A percentile compares a stretch with the other conserved stretches of the same genome.
Conservation (phyloP, 1,140 invertebrate species). For the Brachionus plicatilis region DNA sequence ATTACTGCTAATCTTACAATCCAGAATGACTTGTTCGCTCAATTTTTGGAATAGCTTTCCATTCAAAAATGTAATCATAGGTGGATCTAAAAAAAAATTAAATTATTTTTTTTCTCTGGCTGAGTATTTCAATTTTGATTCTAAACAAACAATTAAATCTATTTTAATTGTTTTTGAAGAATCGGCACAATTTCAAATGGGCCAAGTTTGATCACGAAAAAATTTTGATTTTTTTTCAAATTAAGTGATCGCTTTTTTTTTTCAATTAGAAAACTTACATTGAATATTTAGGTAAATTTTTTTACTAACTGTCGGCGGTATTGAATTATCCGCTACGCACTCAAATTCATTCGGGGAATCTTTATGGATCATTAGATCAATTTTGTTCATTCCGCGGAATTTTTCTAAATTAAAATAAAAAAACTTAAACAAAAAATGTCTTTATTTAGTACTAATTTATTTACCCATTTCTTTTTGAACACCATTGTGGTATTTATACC, state of each 20-base stretch:
- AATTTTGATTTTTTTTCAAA: background rate
- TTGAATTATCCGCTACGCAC: slow-evolving; percentile 34
- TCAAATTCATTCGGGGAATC: slow-evolving; percentile 13
- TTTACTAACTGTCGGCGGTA: slow-evolving; percentile 36
- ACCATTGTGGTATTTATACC: slow-evolving; percentile 23
- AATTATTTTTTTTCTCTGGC: background rate
- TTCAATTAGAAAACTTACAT: slow-evolving; percentile 20
- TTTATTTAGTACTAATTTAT: background rate
- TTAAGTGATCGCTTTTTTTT: background rate
- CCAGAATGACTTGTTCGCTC: slow-evolving; percentile 21
- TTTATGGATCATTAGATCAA: slow-evolving; percentile 22
- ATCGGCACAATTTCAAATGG: background rate
- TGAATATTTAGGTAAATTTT: slow-evolving; percentile 39
- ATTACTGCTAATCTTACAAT: slow-evolving; percentile 36
- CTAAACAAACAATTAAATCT: background rate
- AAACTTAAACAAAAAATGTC: background rate
- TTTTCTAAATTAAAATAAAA: background rate
- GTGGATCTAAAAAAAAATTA: slow-evolving; percentile 1
- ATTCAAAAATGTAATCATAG: slow-evolving; percentile 24
- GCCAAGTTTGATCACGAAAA: background rate
- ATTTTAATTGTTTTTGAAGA: background rate
- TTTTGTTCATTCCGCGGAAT: slow-evolving; percentile 2
- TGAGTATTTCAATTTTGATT: background rate
- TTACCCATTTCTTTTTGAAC: slow-evolving; percentile 8
- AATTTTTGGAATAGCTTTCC: slow-evolving; percentile 1